Evolutionary conservation across 2,113 vertebrate species (phyloP).

Genomic region (Rhynchomys soricoides): DNA sequence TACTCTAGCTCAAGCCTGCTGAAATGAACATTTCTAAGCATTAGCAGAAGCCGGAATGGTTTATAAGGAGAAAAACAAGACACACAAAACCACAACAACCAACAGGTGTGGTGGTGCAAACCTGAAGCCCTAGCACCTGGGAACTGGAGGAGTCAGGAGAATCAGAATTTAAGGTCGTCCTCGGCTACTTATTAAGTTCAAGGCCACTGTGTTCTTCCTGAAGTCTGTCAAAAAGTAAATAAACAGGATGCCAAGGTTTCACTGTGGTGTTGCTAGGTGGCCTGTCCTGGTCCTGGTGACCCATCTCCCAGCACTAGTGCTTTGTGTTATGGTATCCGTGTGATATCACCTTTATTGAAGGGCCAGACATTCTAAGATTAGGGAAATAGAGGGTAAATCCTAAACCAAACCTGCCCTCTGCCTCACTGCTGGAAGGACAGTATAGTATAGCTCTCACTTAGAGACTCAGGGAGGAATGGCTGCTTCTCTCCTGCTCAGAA

Average conservation of each 20-base stretch:
- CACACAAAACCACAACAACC: neutral
- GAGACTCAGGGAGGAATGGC: too few relatives aligned
- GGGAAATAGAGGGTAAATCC: neutral
- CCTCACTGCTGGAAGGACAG: neutral
- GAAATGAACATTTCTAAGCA: neutral
- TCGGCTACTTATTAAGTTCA: neutral
- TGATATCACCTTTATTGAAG: too few relatives aligned
- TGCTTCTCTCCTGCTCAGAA: neutral
- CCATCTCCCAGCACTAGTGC: accelerated
- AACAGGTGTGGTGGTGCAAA: neutral
- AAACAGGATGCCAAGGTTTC: neutral
- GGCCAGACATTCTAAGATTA: neutral
- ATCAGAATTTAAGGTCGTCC: neutral
- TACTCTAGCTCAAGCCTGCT: too few relatives aligned
- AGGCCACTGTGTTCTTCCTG: neutral
- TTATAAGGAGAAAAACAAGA: neutral
- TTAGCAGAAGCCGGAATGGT: neutral
- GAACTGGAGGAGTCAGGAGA: neutral
- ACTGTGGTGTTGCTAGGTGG: neutral
- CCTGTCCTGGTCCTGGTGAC: too few relatives aligned
- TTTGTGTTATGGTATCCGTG: accelerated
- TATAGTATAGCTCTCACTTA: accelerated
- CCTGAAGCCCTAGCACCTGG: neutral
- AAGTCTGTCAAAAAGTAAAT: neutral
- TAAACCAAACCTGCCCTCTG: neutral